These are phyloP conservation scores for Rhabditoides inermis DNA, from an alignment of 2,888 invertebrate species.

Conservation along the genomic window DNA sequence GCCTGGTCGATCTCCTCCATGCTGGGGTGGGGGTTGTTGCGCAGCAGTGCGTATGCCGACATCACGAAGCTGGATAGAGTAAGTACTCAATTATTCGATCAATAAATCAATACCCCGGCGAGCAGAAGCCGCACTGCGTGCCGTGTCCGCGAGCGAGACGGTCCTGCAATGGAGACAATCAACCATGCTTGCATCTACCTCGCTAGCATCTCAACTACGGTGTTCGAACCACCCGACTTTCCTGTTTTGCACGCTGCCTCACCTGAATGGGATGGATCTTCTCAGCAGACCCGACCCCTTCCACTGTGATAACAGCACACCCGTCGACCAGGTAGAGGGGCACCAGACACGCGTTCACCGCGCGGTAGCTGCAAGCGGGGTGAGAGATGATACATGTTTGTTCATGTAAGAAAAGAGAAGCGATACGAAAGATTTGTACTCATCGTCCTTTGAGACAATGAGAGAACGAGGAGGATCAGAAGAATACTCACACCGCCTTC, in stretches of 20 bases:
- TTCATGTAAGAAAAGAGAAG: too few relatives aligned
- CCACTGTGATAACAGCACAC: constrained; percentile 77
- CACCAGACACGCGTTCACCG: constrained; percentile 76
- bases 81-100: too few relatives aligned
- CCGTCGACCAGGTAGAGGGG: constrained; percentile 79
- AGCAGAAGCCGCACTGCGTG: constrained; percentile 69
- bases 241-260: too few relatives aligned
- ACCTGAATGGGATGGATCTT: constrained; percentile 30
- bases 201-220: too few relatives aligned
- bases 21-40: constrained; percentile 65
- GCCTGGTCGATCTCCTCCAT: constrained; percentile 27
- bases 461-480: too few relatives aligned
- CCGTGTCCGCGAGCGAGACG: constrained; percentile 26
- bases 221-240: constrained; percentile 56
- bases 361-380: constrained; percentile 10
- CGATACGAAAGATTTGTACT: too few relatives aligned
- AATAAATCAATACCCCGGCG: constrained; percentile 90
- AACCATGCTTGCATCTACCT: too few relatives aligned
- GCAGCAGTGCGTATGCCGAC: constrained; percentile 39
- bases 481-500: constrained; percentile 5
- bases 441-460: too few relatives aligned
- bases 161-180: too few relatives aligned
- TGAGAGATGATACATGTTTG: neutral
- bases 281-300: constrained; percentile 74
- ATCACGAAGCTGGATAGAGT: too few relatives aligned